Base-by-base conservation (phyloP, 2,113 vertebrate genomes). In the Pteruthius melanotis region DNA sequence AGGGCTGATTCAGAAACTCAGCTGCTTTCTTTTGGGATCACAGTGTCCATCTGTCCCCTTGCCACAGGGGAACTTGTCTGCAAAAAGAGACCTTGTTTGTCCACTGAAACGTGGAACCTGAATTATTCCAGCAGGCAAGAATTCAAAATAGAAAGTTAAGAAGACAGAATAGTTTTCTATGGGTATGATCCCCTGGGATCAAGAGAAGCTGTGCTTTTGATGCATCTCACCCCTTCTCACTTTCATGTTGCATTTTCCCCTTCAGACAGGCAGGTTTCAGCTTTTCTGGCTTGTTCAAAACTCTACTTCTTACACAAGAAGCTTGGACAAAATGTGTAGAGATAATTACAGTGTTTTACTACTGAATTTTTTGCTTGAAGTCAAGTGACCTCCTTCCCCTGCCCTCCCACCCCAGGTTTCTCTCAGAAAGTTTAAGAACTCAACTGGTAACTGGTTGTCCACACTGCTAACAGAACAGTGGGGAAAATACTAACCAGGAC, bases 31-130 rank as follows among this genome's bases (percentile, higher is more conserved):
- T 92, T 72, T 70, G 60, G 92, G 92, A 95, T 79, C 20, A 5
- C 76, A 53, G 60, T 47, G 83, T 86, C 94, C 95, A 94, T 95
- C 94, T 96, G 94, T 86, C 88, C 90, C 56, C 76, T 96, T 86
- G 92, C 93, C 91, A 93, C 83, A 87, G 87, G 89, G 89, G 89
- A 93, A 94, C 69, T 49, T 30, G 64, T 69, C 50, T 57, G 88
- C 68, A 94, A 68, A 85, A 93, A 84, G 47, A 92, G 80, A 81
- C 74, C 72, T 90, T 92, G 68, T 78, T 90, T 79, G 80, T 64
- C 83, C 83, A 95, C 90, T 84, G 64, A 92, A 92, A 96, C 2
- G 7, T 83, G 76, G 93, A 95, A 83, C 37, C 59, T 59, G 23
- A 95, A 64, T 78, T 75, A 92, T 76, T 92, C 49, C 50, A 61